Base-by-base conservation (phyloP, 2,888 invertebrate species). In the Mesorhabditis spiculigera region DNA sequence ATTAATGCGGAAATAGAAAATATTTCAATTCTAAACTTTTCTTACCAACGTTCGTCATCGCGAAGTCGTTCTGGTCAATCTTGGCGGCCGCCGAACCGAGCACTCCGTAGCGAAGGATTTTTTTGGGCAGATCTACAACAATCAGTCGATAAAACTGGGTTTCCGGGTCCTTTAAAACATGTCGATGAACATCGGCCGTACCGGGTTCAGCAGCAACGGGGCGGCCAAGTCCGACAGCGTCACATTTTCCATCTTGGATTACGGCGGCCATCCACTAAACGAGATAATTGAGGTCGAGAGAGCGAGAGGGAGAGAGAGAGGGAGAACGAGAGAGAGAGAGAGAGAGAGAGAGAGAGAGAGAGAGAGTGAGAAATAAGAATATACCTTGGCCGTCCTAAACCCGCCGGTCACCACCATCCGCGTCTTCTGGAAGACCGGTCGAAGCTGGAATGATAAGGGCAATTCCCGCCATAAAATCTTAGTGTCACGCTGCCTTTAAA, bases 191-290 rank as follows among this genome's bases (percentile, higher is more conserved):
- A 28, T 28, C 28, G 28, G 28, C 28, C 28, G 5, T 44, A 74
- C 74, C 77, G 4, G 78, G 79, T 66, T 79, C 79, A 13, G 79
- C 79, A 3, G 78, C 75, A 13, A 73, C 75, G 43, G 79, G 78
- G 8, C 79, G 66, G 4, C 73, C 77, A 5, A 79, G 45, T 63
- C 77, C 76, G 61, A 79, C 75, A 65, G 78, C 79, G 61, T 79
- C 77, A 10, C 78, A 75, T 4, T 68, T 71, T 5, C 72, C 74
- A 43, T 72, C 70, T 61, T 71, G 61, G 16, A 79, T 69, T 4
- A 78, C 79, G 44, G 71, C 70, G 5, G 73, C 74, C 79, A 79
- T 79, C 4, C 74, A 28, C 28, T 28, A 28, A 28, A 28, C 28
- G 28, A 28, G 28, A 28, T 1, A 28, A 28, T 28, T 28, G 28